These are phyloP conservation scores for Villa cingulata DNA, from an alignment of 2,888 invertebrate genomes.

Conservation along the genomic window DNA sequence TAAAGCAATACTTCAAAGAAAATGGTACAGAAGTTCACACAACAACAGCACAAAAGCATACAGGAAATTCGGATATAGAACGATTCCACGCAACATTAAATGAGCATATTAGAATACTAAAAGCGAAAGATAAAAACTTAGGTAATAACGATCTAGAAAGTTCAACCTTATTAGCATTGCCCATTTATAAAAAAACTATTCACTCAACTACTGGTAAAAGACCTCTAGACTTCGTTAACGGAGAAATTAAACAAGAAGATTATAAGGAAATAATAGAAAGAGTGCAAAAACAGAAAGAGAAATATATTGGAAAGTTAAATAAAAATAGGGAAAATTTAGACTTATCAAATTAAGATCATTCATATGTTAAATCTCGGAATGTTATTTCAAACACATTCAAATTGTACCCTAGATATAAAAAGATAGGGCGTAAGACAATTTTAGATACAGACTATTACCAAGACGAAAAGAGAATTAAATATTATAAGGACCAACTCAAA, in stretches of 20 bases:
- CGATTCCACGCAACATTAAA: conserved; percentile 10
- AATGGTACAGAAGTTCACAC: conserved; percentile 4
- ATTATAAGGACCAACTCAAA: too few species aligned
- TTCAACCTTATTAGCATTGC: conserved; percentile 2
- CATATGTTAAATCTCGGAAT: too few species aligned
- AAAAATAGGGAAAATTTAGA: too few species aligned
- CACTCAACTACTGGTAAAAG: conserved; percentile 2
- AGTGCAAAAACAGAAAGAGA: too few species aligned
- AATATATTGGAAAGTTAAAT: too few species aligned
- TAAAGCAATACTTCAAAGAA: conserved; percentile 4
- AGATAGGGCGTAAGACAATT: too few species aligned
- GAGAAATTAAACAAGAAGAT: background rate
- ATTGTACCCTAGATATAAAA: too few species aligned
- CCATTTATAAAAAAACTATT: conserved; percentile 1
- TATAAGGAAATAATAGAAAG: background rate
- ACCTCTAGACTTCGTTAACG: conserved; percentile 1
- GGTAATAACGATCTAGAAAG: conserved; percentile 1
- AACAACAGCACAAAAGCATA: conserved; percentile 4
- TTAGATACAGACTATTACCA: too few species aligned
- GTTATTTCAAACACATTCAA: too few species aligned
- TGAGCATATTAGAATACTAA: conserved; percentile 6
- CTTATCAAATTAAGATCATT: too few species aligned
- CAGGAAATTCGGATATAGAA: conserved; percentile 8
- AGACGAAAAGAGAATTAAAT: too few species aligned
- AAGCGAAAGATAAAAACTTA: background rate